These are phyloP conservation scores for Sebastiscus albofasciatus DNA, from an alignment of 2,797 vertebrate genomes.

Conservation along the genomic window DNA sequence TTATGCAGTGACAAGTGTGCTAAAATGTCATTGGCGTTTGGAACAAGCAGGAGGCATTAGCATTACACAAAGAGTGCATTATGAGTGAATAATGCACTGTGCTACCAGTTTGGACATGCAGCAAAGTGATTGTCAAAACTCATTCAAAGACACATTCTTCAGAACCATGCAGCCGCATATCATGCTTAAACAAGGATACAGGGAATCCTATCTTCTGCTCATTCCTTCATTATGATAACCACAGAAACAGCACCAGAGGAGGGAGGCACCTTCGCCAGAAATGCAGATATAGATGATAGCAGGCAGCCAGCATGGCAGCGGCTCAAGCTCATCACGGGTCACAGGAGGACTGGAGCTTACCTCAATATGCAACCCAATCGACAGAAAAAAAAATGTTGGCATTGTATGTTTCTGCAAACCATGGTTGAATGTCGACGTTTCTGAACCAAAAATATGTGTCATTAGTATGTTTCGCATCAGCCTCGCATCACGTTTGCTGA, in stretches of 20 bases:
- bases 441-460: too few species aligned
- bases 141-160: conserved; percentile 92
- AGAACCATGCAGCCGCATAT: conserved; percentile 85
- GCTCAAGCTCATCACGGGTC: conserved; percentile 36
- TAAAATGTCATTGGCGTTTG: conserved; percentile 74
- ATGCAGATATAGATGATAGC: conserved; percentile 46
- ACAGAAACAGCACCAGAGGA: conserved; percentile 29
- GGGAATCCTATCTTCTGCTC: conserved; percentile 67
- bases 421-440: too few species aligned
- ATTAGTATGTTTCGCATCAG: too few species aligned
- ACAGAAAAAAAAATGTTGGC: not conserved
- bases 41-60: conserved; percentile 83
- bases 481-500: too few species aligned
- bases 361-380: conserved; percentile 4
- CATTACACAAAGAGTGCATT: conserved; percentile 87
- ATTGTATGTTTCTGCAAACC: too few species aligned
- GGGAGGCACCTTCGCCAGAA: conserved; percentile 26
- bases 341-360: not conserved
- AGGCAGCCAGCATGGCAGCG: conserved; percentile 34
- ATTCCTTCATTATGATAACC: conserved; percentile 66
- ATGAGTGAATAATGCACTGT: conserved; percentile 91
- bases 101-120: conserved; percentile 91
- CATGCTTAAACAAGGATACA: conserved; percentile 79
- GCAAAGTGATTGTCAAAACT: conserved; percentile 94
- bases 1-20: conserved; percentile 71